Evolutionary conservation across 2,888 invertebrate species (phyloP).

Genomic region (Drosophila limbata): DNA sequence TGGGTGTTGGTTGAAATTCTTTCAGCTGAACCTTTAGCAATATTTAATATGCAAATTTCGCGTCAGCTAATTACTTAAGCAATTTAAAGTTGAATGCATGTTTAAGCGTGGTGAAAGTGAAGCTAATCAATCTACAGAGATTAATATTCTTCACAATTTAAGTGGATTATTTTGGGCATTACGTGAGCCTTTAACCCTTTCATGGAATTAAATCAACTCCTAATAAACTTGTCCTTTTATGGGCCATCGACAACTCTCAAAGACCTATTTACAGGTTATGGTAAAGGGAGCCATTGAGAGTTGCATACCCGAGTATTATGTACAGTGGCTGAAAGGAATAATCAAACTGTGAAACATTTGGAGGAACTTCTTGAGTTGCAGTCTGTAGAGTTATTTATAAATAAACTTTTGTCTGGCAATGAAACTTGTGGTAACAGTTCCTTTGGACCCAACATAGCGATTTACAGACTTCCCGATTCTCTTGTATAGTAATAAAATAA

Average conservation of each 20-base stretch:
- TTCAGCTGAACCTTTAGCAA: constrained; percentile 5
- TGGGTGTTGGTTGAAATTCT: constrained; percentile 43
- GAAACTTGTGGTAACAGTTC: too few species aligned
- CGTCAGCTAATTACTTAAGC: background rate
- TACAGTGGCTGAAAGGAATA: constrained; percentile 89
- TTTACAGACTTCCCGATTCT: too few species aligned
- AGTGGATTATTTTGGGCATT: background rate
- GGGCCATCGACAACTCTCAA: constrained; percentile 92
- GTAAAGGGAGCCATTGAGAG: constrained; percentile 83
- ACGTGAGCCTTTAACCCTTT: too few species aligned
- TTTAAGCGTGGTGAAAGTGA: background rate
- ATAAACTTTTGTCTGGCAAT: too few species aligned
- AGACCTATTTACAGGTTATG: constrained; percentile 88
- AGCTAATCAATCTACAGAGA: background rate
- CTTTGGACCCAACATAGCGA: too few species aligned
- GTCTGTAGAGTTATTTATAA: constrained; percentile 48
- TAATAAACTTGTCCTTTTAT: too few species aligned
- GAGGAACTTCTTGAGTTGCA: constrained; percentile 84
- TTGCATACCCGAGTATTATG: constrained; percentile 90
- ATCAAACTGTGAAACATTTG: constrained; percentile 86
- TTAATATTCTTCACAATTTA: background rate
- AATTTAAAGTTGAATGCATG: background rate
- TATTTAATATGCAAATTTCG: constrained; percentile 8
- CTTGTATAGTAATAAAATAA: too few species aligned
- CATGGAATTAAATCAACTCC: too few species aligned